These are phyloP conservation scores for Hylomyscus alleni DNA, from an alignment of 2,797 vertebrate species.

Conservation along the genomic window DNA sequence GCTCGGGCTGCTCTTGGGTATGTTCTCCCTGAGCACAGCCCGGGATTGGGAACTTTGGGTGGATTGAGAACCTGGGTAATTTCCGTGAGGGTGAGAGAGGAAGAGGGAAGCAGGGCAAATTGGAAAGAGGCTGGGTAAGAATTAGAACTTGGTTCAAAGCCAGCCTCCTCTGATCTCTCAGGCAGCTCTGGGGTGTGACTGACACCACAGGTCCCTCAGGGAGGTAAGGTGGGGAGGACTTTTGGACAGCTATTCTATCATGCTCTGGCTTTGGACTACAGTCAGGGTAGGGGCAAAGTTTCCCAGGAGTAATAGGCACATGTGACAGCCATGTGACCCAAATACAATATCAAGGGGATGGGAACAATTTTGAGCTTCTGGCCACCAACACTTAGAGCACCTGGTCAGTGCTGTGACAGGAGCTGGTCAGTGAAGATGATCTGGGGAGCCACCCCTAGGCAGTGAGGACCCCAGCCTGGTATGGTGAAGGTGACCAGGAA, in stretches of 20 bases:
- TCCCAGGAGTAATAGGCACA: background rate
- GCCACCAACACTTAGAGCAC: background rate
- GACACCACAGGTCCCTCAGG: background rate
- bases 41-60: background rate
- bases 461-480: background rate
- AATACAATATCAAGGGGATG: background rate
- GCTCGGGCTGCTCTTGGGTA: background rate
- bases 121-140: background rate
- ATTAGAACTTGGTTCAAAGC: background rate
- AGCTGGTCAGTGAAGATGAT: background rate
- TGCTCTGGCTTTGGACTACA: background rate
- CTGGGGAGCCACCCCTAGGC: too few relatives aligned
- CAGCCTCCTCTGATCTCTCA: background rate
- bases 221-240: background rate
- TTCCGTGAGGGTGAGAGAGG: background rate
- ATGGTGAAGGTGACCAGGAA: background rate
- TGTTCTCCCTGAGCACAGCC: background rate
- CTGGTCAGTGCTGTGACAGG: background rate
- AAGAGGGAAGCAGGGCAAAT: background rate
- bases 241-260: background rate
- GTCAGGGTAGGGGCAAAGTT: rapidly evolving
- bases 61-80: background rate
- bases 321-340: background rate
- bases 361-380: background rate
- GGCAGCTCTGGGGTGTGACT: background rate